Percentiles rank a stretch among this genome's conserved stretches.
Conservation (phyloP, 2,113 vertebrate genomes). For the Sturnira hondurensis region DNA sequence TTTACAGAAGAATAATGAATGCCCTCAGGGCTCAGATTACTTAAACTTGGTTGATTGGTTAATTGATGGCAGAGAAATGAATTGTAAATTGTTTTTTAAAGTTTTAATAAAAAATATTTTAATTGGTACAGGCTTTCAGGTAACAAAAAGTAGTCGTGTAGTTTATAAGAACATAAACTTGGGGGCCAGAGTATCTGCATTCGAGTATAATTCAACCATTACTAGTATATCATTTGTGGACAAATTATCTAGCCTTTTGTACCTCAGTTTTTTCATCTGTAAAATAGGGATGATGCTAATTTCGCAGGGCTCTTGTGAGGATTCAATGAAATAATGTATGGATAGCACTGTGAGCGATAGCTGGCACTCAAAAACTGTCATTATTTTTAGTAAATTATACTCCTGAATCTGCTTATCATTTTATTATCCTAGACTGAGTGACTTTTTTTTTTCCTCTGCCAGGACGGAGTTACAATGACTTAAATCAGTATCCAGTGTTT, state of each 20-base stretch:
- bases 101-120: background rate
- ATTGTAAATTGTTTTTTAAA: background rate
- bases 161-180: conserved; percentile 7
- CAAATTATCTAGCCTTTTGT: background rate
- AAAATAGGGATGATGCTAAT: background rate
- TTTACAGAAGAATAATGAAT: background rate
- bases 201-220: background rate
- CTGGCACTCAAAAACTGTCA: background rate
- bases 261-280: background rate
- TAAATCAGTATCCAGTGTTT: conserved; percentile 99
- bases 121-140: background rate
- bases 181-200: background rate
- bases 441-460: background rate
- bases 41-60: background rate
- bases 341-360: background rate
- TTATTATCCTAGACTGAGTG: background rate
- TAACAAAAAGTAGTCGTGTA: background rate
- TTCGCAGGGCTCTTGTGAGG: background rate
- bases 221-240: background rate
- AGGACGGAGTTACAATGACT: conserved; percentile 96
- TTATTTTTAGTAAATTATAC: conserved; percentile 2
- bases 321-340: background rate
- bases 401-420: background rate
- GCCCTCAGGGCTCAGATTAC: background rate
- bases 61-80: background rate